Percentiles rank a stretch among this genome's conserved stretches.
Conservation (phyloP, 2,113 vertebrate genomes). For the Aphyosemion australe region DNA sequence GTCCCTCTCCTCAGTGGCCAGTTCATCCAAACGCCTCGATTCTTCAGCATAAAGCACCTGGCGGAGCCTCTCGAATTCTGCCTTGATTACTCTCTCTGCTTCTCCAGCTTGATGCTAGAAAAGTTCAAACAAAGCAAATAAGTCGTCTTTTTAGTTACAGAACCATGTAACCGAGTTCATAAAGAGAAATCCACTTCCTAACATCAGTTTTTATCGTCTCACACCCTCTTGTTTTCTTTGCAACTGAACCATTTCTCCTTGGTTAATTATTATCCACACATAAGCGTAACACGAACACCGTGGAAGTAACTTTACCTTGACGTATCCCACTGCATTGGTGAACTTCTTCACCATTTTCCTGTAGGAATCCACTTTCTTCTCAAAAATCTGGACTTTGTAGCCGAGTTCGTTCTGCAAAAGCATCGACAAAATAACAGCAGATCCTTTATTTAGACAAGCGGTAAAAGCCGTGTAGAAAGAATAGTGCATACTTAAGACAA, state of each 20-base stretch:
- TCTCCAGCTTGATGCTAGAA: conserved; percentile 65
- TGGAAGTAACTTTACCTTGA: conserved; percentile 66
- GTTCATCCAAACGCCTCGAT: conserved; percentile 45
- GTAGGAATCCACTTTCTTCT: conserved; percentile 65
- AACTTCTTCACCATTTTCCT: conserved; percentile 60
- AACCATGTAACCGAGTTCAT: background rate
- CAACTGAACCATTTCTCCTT: too few species aligned
- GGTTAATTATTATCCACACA: too few species aligned
- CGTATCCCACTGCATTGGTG: conserved; percentile 44
- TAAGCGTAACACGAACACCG: too few species aligned
- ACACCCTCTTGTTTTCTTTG: background rate
- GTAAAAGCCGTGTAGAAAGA: background rate
- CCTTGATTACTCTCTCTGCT: conserved; percentile 69
- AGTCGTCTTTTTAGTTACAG: background rate
- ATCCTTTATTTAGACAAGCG: background rate
- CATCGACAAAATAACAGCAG: background rate
- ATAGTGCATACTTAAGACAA: too few species aligned
- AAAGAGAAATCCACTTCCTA: background rate
- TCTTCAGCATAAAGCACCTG: conserved; percentile 59
- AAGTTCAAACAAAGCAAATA: background rate
- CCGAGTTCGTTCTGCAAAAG: conserved; percentile 64
- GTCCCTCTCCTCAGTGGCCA: conserved; percentile 65
- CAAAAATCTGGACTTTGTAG: conserved; percentile 70
- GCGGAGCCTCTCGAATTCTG: conserved; percentile 72
- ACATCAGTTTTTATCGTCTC: background rate